A percentile compares a stretch with the other conserved stretches of the same genome.
These are phyloP conservation scores for Acanthurus tractus DNA, from an alignment of 2,797 vertebrate genomes.

Conservation along the genomic window DNA sequence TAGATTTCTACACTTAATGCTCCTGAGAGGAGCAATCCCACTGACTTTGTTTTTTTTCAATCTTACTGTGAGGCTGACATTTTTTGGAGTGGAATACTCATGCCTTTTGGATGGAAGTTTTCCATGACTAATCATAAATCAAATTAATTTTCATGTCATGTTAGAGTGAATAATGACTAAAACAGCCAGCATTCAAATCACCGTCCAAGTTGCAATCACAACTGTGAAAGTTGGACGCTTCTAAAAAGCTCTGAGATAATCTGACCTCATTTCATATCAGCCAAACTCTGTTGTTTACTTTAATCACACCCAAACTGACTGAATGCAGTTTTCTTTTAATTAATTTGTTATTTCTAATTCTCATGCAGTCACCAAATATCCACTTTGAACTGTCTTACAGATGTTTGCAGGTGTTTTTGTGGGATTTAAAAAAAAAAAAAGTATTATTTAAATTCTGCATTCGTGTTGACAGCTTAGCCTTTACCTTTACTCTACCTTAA, in stretches of 20 bases:
- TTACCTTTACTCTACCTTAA: no score
- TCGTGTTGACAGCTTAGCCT: no score
- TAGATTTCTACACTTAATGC: not conserved
- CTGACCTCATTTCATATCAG: not conserved
- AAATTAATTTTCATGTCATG: not conserved
- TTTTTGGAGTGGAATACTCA: not conserved
- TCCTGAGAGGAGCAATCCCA: no score
- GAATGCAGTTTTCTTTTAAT: not conserved
- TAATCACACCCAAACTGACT: not conserved
- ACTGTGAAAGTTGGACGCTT: not conserved
- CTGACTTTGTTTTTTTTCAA: not conserved
- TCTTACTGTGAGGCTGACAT: not conserved
- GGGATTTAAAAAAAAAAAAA: no score
- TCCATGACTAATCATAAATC: not conserved
- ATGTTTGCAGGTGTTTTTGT: not conserved
- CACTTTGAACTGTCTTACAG: not conserved
- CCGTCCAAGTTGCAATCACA: no score
- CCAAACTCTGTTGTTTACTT: not conserved
- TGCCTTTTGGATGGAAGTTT: no score
- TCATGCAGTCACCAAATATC: not conserved
- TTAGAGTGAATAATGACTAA: no score
- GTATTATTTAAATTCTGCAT: no score
- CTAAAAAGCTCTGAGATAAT: not conserved
- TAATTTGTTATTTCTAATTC: not conserved
- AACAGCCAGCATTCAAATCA: no score